Evolutionary conservation across 92 coral and sea anemone species (phyloP).

Genomic region (Ricordea florida): DNA sequence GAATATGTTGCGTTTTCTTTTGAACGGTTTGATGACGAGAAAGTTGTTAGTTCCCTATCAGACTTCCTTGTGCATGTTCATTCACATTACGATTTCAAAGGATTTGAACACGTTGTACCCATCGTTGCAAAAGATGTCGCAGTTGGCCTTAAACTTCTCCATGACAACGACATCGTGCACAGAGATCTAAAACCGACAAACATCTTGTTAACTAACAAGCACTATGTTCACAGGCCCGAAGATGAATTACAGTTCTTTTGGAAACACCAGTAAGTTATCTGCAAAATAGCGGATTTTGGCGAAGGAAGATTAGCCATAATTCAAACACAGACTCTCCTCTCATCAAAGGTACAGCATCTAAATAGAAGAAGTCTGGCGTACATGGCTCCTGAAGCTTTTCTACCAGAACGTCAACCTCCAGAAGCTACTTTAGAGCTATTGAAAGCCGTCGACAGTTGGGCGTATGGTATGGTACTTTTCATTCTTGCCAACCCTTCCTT

Average conservation of each 20-base stretch:
- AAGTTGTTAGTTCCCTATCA: slow-evolving; percentile 13
- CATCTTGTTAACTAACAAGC: slow-evolving; percentile 5
- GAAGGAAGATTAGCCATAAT: background rate
- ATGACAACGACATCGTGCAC: slow-evolving; percentile 10
- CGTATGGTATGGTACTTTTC: slow-evolving; percentile 21
- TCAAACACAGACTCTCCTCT: slow-evolving; percentile 16
- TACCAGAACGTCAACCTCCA: background rate
- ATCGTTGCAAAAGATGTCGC: background rate
- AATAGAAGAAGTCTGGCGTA: background rate
- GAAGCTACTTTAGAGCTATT: slow-evolving; percentile 5
- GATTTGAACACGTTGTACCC: slow-evolving; percentile 30
- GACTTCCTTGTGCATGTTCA: slow-evolving; percentile 18
- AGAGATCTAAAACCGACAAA: slow-evolving; percentile 9
- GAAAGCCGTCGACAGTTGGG: slow-evolving; percentile 33
- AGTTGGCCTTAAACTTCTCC: slow-evolving; percentile 5
- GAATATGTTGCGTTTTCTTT: slow-evolving; percentile 14
- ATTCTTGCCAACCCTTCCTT: slow-evolving; percentile 7
- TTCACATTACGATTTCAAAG: slow-evolving; percentile 18
- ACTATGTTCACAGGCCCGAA: slow-evolving; percentile 2
- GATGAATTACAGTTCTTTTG: background rate
- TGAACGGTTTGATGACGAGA: slow-evolving; percentile 4
- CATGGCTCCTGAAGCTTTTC: slow-evolving; percentile 19
- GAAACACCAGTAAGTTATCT: slow-evolving; percentile 1
- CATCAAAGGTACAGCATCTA: slow-evolving; percentile 9
- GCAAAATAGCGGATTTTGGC: slow-evolving; percentile 25